Base-by-base conservation (phyloP, 2,113 vertebrate genomes). In the Brachypodius melanocephalos region DNA sequence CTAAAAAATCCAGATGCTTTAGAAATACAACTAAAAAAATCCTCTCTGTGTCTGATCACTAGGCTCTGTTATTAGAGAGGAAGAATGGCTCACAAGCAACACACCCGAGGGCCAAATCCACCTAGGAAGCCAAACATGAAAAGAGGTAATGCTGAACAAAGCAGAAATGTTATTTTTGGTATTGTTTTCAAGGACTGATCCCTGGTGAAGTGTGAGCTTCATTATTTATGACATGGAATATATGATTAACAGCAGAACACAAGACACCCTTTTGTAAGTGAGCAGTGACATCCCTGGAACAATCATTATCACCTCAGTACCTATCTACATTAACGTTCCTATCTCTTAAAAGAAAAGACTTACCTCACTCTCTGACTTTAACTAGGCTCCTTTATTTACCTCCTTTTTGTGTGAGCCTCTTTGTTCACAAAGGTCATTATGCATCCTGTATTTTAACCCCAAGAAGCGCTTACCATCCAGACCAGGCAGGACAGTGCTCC, bases 401-500 rank as follows among this genome's bases (percentile, higher is more conserved):
- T 71, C 43, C 32, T 78, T 88, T 52, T 43, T 25, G 26, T 12
- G 8, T 2, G 25, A 76, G 17, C 8, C 24, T 38, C 54, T 79
- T 62, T 36, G 22, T 51, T 88, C 36, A 45, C n/a, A n/a, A 71
- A 77, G 42, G 48, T 59, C 57, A 55, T 58, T 43, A 78, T 8
- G 8, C 34, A 86, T 10, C 10, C 69, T 45, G 32, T 29, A 52
- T 32, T 82, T 78, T 34, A 75, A 72, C 10, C 8, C 34, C 55
- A 40, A 40, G 48, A 68, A 87, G 24, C n/a, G 55, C 98, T 96
- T 96, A 99, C 99, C 99, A 40, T 99, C 98, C 88, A 99, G 96
- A 9, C 98, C 97, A 1, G 99, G 99, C 73, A 99, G 98, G 73
- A 99, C 99, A 1, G 98, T 99, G 90, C 98, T 99, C 96, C 99